Evolutionary conservation across 2,888 invertebrate genomes (phyloP), one percentile per base, ranked within the genome.

Genomic region (Isoperla grammatica): DNA sequence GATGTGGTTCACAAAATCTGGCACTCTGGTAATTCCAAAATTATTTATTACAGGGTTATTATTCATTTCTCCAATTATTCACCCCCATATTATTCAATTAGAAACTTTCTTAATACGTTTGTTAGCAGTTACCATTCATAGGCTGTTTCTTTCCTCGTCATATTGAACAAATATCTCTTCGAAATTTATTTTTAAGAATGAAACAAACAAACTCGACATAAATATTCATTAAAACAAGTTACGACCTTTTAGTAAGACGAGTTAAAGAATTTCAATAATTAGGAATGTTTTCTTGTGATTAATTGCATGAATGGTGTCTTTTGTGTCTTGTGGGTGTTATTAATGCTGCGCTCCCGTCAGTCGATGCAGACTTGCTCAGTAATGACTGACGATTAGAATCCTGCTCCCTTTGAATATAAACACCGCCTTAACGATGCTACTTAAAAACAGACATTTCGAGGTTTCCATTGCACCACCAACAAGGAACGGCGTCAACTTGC

Each of bases 331-430:
- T 37, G 53, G 19, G 39, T 39, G 11, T 53, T 53, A 53, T 53
- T 53, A 53, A 53, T 20, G 37, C 39, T 53, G 19, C 3, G 12
- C 13, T 8, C 39, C 39, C 39, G 53, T 17, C 39, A 39, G 13
- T 15, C 8, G 9, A 19, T 12, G 15, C 39, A 35, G 53, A 53
- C 39, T 53, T 20, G 39, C 17, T 39, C 35, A 20, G 22, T 29
- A 53, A 53, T 53, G 53, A 37, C 17, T 37, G 39, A 35, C 37
- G 39, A 53, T 53, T 53, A 53, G 39, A 53, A 53, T 37, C 53
- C 39, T 53, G 53, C 53, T 53, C 53, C 39, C 11, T 53, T 39
- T 37, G 53, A 53, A 53, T 53, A 53, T 37, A 53, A 53, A 53
- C 29, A 53, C 53, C 39, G 53, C 35, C 39, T 53, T 53, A 53